Conservation (phyloP, 2,113 vertebrate genomes). For the Chroicocephalus ridibundus region DNA sequence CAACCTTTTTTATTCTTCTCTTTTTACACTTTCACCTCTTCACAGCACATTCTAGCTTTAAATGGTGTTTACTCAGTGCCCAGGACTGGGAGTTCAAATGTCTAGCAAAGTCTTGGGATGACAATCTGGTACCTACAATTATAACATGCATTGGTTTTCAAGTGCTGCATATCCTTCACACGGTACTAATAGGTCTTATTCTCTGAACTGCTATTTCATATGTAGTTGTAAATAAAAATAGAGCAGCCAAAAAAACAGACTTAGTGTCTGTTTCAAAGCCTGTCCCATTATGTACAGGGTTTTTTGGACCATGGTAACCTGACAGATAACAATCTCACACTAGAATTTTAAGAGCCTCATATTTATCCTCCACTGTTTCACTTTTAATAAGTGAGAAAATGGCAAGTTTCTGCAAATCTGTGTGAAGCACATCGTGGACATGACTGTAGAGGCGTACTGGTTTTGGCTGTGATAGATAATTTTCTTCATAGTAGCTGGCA, state of each 20-base stretch:
- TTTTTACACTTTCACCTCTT: neutral
- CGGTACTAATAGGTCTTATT: neutral
- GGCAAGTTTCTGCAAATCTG: neutral
- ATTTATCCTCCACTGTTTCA: neutral
- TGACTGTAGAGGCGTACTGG: rapidly evolving
- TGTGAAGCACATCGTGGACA: neutral
- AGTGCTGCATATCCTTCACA: neutral
- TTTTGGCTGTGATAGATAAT: neutral
- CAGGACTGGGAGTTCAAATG: neutral
- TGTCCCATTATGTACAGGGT: no score
- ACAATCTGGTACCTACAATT: neutral
- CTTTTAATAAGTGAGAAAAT: neutral
- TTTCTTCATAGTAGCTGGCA: neutral
- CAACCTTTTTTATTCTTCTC: neutral
- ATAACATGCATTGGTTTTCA: neutral
- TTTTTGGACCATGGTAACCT: neutral
- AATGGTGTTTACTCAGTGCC: neutral
- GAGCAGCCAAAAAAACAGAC: rapidly evolving
- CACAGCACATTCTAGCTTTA: neutral
- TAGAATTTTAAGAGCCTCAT: neutral
- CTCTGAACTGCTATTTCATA: neutral
- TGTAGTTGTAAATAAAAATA: neutral
- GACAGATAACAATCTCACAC: neutral
- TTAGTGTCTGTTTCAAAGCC: neutral
- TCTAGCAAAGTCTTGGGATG: neutral